Evolutionary conservation across 2,888 invertebrate species (phyloP), one percentile per base, ranked within the genome.

Genomic region (Saturnia pavonia): DNA sequence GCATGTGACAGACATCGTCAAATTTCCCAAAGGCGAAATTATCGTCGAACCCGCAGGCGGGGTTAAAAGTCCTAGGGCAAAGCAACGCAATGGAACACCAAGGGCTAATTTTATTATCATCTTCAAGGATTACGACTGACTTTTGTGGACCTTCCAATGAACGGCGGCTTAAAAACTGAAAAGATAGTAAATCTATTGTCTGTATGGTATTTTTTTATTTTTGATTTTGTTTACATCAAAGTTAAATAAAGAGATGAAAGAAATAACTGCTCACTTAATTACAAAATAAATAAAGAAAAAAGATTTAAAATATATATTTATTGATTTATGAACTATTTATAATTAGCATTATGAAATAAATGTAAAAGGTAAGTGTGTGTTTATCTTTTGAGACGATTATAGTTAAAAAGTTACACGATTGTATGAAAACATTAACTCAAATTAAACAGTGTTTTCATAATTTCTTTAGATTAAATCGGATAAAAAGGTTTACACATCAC

Each of bases 1-100:
- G 71, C 87, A 92, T 84, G 71, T 91, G 91, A 69, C 91, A 92
- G 12, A 89, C 70, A 51, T 91, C 87, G 54, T 88, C 86, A 73
- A 92, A 91, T 74, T 80, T 87, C 1, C 85, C 89, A 67, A 84
- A 87, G 8, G 91, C 91, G 69, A 85, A 89, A 0, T 76, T 83
- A 42, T 89, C 88, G 73, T 92, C 91, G 63, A 84, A 88, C 0
- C 88, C 91, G 78, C 91, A 91, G 11, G 88, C 76, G 4, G 86
- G 79, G 2, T 78, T 74, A 9, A 73, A 72, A 1, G 77, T 76
- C 54, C 79, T 85, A 2, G 76, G 80, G 73, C 91, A 91, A 19
- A 85, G 74, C 67, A 87, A 72, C 2, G 88, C 86, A 22, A 84
- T 75, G 7, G 81, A 69, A 77, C 91, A 91, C 91, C 91, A 91